These are phyloP conservation scores for Strix occidentalis DNA, from an alignment of 2,797 vertebrate species.

Conservation along the genomic window DNA sequence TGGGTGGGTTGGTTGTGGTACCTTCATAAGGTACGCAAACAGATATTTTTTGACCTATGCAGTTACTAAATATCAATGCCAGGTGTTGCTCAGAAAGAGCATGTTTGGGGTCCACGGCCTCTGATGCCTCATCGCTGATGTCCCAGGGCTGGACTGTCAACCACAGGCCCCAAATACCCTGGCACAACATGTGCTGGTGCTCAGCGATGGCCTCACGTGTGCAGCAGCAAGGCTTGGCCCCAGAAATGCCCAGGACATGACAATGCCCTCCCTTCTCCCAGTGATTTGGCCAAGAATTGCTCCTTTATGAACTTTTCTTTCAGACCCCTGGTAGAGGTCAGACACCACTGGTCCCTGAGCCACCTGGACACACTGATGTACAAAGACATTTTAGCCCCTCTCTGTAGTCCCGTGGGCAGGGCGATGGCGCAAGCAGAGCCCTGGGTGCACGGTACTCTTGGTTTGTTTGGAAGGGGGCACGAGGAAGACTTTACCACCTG, in stretches of 20 bases:
- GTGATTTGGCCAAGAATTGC: not conserved
- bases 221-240: not conserved
- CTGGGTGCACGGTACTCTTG: fast-evolving
- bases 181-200: not conserved
- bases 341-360: not conserved
- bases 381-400: not conserved
- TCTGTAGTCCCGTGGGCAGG: fast-evolving
- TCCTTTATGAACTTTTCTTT: not conserved
- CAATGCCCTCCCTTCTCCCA: fast-evolving
- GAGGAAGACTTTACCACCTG: not conserved
- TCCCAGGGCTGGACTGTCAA: not conserved
- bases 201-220: fast-evolving
- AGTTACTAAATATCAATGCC: not conserved
- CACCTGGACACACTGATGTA: not conserved
- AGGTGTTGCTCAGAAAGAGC: not conserved
- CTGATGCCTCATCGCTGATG: not conserved
- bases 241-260: not conserved
- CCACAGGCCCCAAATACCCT: not conserved
- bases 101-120: not conserved
- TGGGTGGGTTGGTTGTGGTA: not conserved
- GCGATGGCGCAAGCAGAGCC: not conserved
- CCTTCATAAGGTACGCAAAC: not conserved
- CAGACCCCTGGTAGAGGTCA: not conserved
- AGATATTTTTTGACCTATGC: not conserved
- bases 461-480: not conserved